Conservation (phyloP, 2,113 vertebrate genomes). For the Geococcyx californianus region DNA sequence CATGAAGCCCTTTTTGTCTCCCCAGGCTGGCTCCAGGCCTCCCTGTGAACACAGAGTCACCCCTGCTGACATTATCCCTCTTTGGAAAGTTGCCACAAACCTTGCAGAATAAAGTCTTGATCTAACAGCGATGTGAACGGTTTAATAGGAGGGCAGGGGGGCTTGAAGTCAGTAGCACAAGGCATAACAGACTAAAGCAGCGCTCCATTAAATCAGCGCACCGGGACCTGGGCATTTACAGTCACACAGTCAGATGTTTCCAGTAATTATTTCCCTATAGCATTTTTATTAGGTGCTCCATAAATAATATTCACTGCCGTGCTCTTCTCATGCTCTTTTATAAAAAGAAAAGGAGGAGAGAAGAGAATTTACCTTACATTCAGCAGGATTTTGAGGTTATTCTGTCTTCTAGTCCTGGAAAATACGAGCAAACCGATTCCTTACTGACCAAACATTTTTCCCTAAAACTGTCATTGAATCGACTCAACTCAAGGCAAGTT, state of each 20-base stretch:
- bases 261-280: conserved; percentile 80
- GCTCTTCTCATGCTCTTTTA: conserved; percentile 57
- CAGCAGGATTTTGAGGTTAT: not conserved
- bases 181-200: conserved; percentile 62
- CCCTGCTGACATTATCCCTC: conserved; percentile 10
- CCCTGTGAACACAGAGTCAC: conserved; percentile 26
- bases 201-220: conserved; percentile 71
- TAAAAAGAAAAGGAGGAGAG: conserved; percentile 11
- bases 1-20: not conserved
- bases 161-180: conserved; percentile 48
- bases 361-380: conserved; percentile 7
- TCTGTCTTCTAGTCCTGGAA: not conserved
- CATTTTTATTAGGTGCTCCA: conserved; percentile 80
- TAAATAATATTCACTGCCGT: conserved; percentile 78
- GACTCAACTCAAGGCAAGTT: not conserved
- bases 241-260: conserved; percentile 76
- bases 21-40: conserved; percentile 8
- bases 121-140: not conserved
- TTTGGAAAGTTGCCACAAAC: conserved; percentile 62
- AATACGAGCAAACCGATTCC: not conserved
- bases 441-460: not conserved
- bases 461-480: not conserved
- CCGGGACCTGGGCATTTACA: conserved; percentile 75
- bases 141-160: conserved; percentile 61
- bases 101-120: conserved; percentile 5